Evolutionary conservation across 2,113 vertebrate genomes (phyloP).

Genomic region (Nothoprocta pentlandii): DNA sequence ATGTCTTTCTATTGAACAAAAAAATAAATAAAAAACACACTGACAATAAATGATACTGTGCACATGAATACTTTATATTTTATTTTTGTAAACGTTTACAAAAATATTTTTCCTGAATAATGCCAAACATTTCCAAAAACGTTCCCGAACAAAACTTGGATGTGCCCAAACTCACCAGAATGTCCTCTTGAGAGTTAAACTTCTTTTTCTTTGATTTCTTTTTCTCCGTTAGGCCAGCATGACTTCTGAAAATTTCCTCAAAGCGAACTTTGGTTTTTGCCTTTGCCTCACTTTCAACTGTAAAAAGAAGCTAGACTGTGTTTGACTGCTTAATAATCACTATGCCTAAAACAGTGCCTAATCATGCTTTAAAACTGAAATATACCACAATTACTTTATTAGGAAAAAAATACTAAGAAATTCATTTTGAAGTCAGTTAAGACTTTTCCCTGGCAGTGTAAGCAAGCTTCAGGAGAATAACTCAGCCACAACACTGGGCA

Average conservation of each 20-base stretch:
- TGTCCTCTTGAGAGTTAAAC: slow-evolving; percentile 77
- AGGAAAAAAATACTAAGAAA: neutral
- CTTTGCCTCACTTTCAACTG: slow-evolving; percentile 91
- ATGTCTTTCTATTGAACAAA: neutral
- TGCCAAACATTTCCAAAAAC: too few species aligned
- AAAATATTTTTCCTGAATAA: neutral
- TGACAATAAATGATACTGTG: neutral
- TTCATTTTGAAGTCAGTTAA: neutral
- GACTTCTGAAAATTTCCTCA: slow-evolving; percentile 88
- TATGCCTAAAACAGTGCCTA: neutral
- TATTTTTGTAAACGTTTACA: neutral
- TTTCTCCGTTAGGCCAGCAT: slow-evolving; percentile 73
- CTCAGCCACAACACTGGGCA: neutral
- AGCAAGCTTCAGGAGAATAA: neutral
- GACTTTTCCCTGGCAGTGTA: neutral
- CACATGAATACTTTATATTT: neutral
- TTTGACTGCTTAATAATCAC: neutral
- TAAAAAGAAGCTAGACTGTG: slow-evolving; percentile 26
- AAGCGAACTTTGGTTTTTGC: slow-evolving; percentile 88
- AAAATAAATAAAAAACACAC: neutral
- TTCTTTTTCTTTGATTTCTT: slow-evolving; percentile 81
- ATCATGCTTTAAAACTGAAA: neutral
- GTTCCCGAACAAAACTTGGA: neutral
- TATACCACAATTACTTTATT: neutral
- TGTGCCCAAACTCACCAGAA: slow-evolving; percentile 81